Evolutionary conservation across 2,888 invertebrate genomes (phyloP).

Genomic region (Ophonus ardosiacus): DNA sequence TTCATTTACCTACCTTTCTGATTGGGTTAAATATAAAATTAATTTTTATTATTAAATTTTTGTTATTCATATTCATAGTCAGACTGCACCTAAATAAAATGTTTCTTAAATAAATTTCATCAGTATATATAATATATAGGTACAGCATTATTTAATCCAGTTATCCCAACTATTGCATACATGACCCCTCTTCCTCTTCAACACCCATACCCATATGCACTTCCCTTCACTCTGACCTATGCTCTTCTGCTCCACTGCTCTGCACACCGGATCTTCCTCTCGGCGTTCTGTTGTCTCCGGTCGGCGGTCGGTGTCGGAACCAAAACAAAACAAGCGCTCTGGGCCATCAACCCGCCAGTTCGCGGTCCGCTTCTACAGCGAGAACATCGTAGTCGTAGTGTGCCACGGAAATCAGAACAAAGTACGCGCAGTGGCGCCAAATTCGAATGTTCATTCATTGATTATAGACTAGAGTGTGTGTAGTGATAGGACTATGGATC

Average conservation of each 20-base stretch:
- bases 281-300: not conserved
- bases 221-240: not conserved
- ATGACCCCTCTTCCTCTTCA: not conserved
- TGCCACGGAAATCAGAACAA: not conserved
- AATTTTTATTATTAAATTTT: too few relatives aligned
- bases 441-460: not conserved
- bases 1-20: too few relatives aligned
- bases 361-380: conserved; percentile 5
- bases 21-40: too few relatives aligned
- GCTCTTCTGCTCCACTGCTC: not conserved
- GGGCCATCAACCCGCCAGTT: conserved; percentile 46
- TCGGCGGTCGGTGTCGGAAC: conserved; percentile 5
- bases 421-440: not conserved
- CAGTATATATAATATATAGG: too few relatives aligned
- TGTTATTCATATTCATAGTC: too few relatives aligned
- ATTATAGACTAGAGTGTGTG: not conserved
- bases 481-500: conserved; percentile 64
- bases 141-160: too few relatives aligned
- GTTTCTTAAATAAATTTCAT: too few relatives aligned
- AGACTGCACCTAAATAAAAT: too few relatives aligned
- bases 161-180: too few relatives aligned
- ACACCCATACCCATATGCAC: not conserved
- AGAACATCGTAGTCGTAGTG: conserved; percentile 1
- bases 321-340: conserved; percentile 26
- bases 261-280: not conserved